Evolutionary conservation across 1,140 invertebrate genomes (phyloP), one percentile per base, ranked within the genome.

Genomic region (Tetramorium alpestre): DNA sequence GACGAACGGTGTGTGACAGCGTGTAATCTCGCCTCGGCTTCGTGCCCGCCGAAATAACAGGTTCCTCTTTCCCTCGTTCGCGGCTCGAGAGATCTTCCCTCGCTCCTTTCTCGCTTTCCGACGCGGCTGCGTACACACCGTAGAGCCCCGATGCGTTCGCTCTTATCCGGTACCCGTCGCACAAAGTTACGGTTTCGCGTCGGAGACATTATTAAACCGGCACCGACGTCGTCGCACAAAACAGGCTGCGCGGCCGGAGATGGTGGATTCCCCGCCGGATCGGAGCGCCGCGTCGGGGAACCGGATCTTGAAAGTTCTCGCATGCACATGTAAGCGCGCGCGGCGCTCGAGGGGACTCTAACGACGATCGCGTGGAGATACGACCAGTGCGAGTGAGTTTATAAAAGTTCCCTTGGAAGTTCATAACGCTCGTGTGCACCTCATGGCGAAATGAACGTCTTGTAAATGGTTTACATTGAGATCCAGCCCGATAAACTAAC

Each of bases 1-100:
- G 88, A 78, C 86, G 86, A 91, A 90, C 86, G 86, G 89, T 90
- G 89, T 93, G 92, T 94, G 94, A 94, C 94, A 95, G 93, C 94
- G 93, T 95, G 93, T 94, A 95, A 95, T 95, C 94, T 95, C 91
- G 89, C 86, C 89, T 85, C 87, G 60, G 82, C 80, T 88, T 84
- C 90, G 58, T 89, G 87, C 76, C 80, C 78, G 89, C 78, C 91
- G 91, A 94, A 94, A 94, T 94, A 94, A 94, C 94, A 94, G 93
- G 93, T 94, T 94, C 87, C 93, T 91, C 88, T 90, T 92, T 90
- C 87, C 86, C 88, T 82, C 91, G 87, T 92, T 88, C 86, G 69
- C 80, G 65, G 47, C 87, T 85, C 87, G 86, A 87, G 86, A 87
- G 41, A 28, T 90, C 86, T 58, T 70, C 86, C 47, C 65, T 67